phyloP scores from a whole-genome alignment of 2,113 vertebrate genomes.

The Falco punctatus region DNA sequence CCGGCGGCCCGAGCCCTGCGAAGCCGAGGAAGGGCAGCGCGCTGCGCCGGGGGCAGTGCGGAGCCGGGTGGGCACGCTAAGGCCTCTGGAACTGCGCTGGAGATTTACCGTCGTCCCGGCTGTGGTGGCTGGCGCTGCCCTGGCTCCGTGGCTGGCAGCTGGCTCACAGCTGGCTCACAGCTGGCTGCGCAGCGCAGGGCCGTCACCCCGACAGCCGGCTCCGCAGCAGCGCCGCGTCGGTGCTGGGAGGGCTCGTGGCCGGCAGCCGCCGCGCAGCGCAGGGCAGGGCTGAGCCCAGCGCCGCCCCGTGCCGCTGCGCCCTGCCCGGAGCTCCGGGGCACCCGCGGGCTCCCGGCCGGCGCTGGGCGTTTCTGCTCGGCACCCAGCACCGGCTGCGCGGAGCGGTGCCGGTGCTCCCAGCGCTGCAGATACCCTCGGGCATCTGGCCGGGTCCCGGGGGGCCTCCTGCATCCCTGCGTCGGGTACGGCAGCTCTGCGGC shows the following conservation, averaged over 20 bases:
- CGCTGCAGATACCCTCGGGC: neutral
- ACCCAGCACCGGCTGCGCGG: neutral
- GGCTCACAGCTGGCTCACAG: no score
- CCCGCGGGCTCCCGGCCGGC: neutral
- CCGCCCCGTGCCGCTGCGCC: neutral
- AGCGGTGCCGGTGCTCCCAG: neutral
- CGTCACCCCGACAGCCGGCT: neutral
- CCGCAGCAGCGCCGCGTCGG: neutral
- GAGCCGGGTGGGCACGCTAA: no score
- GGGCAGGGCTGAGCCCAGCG: neutral
- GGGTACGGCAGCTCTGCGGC: neutral
- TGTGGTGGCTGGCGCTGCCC: no score
- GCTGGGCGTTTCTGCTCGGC: neutral
- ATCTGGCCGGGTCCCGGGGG: neutral
- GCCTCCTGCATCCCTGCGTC: neutral
- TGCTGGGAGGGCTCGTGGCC: neutral
- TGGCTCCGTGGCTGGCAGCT: no score
- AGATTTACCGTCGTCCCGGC: no score
- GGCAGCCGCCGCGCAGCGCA: neutral
- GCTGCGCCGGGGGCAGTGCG: no score
- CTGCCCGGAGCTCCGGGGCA: neutral
- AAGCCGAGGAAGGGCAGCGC: neutral
- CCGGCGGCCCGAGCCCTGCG: neutral
- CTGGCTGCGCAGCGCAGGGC: no score
- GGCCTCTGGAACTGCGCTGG: no score